Evolutionary conservation across 2,888 invertebrate species (phyloP).

Genomic region (Oligia fasciuncula): DNA sequence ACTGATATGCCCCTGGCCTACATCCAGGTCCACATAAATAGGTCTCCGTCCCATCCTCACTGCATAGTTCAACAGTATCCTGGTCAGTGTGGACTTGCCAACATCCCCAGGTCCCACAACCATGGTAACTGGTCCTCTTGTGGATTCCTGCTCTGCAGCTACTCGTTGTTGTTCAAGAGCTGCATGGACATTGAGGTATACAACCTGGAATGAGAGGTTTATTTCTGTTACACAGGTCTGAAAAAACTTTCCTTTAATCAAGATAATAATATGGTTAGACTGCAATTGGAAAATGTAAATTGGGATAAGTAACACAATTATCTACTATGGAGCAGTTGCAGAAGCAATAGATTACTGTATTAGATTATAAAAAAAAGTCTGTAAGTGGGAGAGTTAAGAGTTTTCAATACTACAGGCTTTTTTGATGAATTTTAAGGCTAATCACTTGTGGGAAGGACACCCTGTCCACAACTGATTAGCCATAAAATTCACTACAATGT

Average conservation of each 20-base stretch:
- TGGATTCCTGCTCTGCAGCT: slow-evolving; percentile 93
- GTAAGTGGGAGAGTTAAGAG: no score
- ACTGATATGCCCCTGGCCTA: slow-evolving; percentile 97
- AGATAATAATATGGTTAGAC: no score
- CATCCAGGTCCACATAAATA: slow-evolving; percentile 98
- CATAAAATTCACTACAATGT: not conserved
- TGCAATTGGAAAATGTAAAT: not conserved
- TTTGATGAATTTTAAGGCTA: no score
- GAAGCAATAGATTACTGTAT: not conserved
- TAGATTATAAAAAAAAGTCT: no score
- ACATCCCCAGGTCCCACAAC: slow-evolving; percentile 98
- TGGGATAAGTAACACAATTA: not conserved
- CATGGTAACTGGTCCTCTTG: slow-evolving; percentile 96
- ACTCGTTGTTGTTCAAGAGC: slow-evolving; percentile 97
- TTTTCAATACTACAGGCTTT: no score
- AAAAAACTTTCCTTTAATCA: not conserved
- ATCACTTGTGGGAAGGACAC: no score
- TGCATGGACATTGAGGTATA: slow-evolving; percentile 98
- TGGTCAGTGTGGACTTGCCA: slow-evolving; percentile 97
- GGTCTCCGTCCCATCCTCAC: slow-evolving; percentile 97
- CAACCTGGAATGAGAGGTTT: slow-evolving; percentile 82
- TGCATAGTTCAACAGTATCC: slow-evolving; percentile 97
- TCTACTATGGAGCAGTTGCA: not conserved
- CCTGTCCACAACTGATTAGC: not conserved
- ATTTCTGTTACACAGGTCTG: no score